Conservation (phyloP, 1,140 invertebrate species). For the Papilio helenus region DNA sequence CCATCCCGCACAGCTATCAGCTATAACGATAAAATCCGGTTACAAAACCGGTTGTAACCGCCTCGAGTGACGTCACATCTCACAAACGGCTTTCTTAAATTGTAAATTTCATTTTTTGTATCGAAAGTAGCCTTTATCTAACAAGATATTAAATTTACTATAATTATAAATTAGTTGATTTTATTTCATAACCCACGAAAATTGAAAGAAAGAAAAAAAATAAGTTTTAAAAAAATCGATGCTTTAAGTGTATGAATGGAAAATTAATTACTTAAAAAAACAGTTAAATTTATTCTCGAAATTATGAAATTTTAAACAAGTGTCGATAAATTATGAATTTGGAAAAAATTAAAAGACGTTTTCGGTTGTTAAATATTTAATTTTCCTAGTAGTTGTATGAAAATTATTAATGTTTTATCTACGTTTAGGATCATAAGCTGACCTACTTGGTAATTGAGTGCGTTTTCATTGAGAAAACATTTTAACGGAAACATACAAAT, state of each 20-base stretch:
- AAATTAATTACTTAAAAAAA: neutral
- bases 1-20: neutral
- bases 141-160: constrained; percentile 24
- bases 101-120: constrained; percentile 10
- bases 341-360: neutral
- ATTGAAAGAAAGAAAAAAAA: neutral
- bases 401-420: neutral
- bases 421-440: too few relatives aligned
- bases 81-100: neutral
- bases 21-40: neutral
- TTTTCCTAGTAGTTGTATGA: neutral
- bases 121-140: constrained; percentile 20
- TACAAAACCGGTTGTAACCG: neutral
- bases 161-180: constrained; percentile 9
- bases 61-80: neutral
- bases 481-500: too few relatives aligned
- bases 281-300: neutral
- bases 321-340: neutral
- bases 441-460: too few relatives aligned
- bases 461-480: neutral
- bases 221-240: neutral
- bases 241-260: neutral
- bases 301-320: neutral
- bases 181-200: constrained; percentile 9
- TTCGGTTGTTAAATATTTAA: neutral